A percentile compares a stretch with the other conserved stretches of the same genome.
These are phyloP conservation scores for Caenorhabditis macrosperma DNA, from an alignment of 2,888 invertebrate species.

Conservation along the genomic window DNA sequence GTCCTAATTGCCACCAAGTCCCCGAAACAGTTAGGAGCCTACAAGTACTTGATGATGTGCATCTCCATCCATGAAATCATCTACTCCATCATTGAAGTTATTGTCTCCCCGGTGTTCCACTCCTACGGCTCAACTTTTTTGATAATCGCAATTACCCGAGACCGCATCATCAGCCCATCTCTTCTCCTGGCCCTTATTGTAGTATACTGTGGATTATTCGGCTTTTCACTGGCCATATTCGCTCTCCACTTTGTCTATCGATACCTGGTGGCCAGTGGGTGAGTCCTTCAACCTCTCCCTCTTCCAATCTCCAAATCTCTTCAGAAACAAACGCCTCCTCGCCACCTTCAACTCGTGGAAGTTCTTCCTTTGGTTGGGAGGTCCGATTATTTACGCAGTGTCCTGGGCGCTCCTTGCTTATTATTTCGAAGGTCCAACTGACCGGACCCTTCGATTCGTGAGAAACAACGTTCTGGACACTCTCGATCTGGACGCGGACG, in stretches of 20 bases:
- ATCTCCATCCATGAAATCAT: constrained; percentile 1
- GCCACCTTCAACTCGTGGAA: neutral
- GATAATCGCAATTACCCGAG: neutral
- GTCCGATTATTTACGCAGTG: neutral
- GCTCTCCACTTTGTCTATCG: constrained; percentile 16
- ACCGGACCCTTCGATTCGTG: neutral
- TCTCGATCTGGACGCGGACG: neutral
- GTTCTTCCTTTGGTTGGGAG: neutral
- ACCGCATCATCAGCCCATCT: neutral
- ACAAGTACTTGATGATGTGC: constrained; percentile 8
- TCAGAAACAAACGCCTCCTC: neutral
- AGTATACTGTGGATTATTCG: constrained; percentile 7
- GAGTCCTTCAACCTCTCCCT: too few species aligned
- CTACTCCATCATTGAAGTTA: constrained; percentile 8
- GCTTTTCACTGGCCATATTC: constrained; percentile 7
- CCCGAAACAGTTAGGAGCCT: constrained; percentile 1
- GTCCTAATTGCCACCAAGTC: neutral
- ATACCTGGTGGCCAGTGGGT: constrained; percentile 13
- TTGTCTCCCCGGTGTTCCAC: neutral
- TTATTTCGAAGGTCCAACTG: neutral
- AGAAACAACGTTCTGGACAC: neutral
- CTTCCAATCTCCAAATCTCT: neutral
- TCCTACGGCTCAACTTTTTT: neutral
- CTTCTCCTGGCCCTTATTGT: neutral
- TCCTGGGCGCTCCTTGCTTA: neutral